Evolutionary conservation across 2,113 vertebrate species (phyloP).

Genomic region (Donacobius atricapilla): DNA sequence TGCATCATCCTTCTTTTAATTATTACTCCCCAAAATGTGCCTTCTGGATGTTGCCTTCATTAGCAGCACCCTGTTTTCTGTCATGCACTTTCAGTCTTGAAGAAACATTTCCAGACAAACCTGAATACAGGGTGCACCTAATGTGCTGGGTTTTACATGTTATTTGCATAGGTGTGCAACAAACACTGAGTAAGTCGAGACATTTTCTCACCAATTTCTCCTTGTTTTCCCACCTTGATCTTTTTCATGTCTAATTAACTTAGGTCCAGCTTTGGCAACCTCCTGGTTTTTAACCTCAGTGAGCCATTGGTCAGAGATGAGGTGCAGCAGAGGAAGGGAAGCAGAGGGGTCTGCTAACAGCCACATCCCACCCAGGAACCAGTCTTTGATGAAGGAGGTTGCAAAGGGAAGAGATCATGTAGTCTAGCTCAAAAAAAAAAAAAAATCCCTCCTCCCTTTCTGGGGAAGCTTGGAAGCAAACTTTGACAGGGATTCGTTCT

Average conservation of each 20-base stretch:
- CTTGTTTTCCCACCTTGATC: neutral
- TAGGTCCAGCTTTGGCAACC: neutral
- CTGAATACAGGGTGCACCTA: neutral
- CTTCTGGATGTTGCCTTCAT: conserved; percentile 41
- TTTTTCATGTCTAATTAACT: neutral
- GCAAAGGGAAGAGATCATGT: neutral
- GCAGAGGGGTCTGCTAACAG: neutral
- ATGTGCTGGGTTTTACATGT: neutral
- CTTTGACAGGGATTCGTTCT: neutral
- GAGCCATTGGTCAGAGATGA: neutral
- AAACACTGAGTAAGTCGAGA: neutral
- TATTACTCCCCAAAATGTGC: conserved; percentile 21
- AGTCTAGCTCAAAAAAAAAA: neutral
- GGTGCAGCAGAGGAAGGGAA: neutral
- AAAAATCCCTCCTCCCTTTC: neutral
- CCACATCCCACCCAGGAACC: neutral
- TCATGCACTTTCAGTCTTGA: conserved; percentile 51
- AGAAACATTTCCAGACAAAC: conserved; percentile 37
- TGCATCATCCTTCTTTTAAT: neutral
- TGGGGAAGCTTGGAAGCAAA: neutral
- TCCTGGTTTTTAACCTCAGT: neutral
- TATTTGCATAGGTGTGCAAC: neutral
- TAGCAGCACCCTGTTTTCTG: conserved; percentile 14
- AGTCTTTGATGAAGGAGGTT: neutral
- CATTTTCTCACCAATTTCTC: neutral